Percentiles rank a stretch among this genome's conserved stretches.
These are phyloP conservation scores for Geococcyx californianus DNA, from an alignment of 2,113 vertebrate species.

Conservation along the genomic window DNA sequence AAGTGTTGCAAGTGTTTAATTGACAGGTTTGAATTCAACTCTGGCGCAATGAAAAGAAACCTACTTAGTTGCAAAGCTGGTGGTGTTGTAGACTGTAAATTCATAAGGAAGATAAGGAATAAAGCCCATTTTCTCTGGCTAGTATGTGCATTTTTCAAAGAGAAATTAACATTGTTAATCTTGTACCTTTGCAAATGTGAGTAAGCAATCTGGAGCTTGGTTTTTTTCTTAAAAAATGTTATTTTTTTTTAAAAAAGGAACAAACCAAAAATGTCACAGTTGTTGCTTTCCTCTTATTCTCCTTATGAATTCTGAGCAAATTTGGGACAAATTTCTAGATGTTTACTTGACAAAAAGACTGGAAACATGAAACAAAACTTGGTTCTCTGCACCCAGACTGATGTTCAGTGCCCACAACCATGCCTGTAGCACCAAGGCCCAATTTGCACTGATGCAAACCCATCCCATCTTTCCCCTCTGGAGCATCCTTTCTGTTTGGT, in stretches of 20 bases:
- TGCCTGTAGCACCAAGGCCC: not conserved
- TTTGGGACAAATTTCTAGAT: not conserved
- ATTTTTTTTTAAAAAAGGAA: not conserved
- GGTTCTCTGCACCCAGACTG: not conserved
- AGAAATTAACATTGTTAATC: not conserved
- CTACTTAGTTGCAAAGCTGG: not conserved
- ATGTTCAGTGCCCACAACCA: fast-evolving
- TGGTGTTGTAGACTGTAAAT: not conserved
- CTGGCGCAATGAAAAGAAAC: not conserved
- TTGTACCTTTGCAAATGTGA: not conserved
- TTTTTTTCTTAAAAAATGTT: not conserved
- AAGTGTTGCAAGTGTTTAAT: not conserved
- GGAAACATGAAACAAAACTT: not conserved
- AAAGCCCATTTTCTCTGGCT: not conserved
- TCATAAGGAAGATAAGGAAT: not conserved
- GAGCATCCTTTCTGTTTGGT: not conserved
- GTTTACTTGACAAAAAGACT: not conserved
- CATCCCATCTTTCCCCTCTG: not conserved
- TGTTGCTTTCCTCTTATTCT: not conserved
- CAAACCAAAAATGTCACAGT: not conserved
- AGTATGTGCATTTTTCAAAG: not conserved
- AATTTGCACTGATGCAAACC: not conserved
- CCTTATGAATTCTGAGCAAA: not conserved
- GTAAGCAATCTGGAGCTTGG: not conserved
- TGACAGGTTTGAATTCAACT: not conserved